Evolutionary conservation across 2,113 vertebrate genomes (phyloP), one percentile per base, ranked within the genome.

Genomic region (Pardalotus punctatus): DNA sequence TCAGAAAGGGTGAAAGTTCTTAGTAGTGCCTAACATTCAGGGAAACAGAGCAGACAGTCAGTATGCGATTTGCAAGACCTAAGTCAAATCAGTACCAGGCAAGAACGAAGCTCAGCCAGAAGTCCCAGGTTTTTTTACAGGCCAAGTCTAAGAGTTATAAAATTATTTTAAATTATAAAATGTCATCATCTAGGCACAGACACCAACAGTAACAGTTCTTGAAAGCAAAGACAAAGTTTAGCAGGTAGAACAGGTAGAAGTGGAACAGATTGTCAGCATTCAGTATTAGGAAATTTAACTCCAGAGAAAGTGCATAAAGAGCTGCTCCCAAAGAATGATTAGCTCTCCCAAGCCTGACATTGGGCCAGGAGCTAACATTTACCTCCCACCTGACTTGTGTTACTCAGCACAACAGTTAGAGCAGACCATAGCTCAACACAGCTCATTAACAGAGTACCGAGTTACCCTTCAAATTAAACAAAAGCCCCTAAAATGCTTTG

Each of bases 121-220:
- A 88, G 87, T 65, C n/a, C n/a, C 73, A 82, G 36, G 14, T 10
- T 1, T 28, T 71, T 85, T 81, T 14, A 76, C 51, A 92, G 70
- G 60, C 45, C 57, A 74, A 72, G 81, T 47, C 50, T 51, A n/a
- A 93, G 50, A 61, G 51, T 35, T 88, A 64, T 20, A 50, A 40
- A 73, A 94, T 71, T 58, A 38, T 35, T 95, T 90, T 73, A 64
- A 88, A 78, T 23, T 5, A 81, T 8, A 86, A 51, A 91, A 88
- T 71, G 73, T 92, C 71, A 81, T 81, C 64, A 67, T 23, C 67
- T 74, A 38, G 60, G 83, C 65, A 94, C 66, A 91, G 92, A 94
- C 92, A 95, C 81, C 86, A 95, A 96, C 89, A 93, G 92, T 94
- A 91, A 95, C 91, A 96, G 94, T 45, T 94, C 89, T 94, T 53